Base-by-base conservation (phyloP, 1,140 invertebrate genomes). In the Whitmania pigra region DNA sequence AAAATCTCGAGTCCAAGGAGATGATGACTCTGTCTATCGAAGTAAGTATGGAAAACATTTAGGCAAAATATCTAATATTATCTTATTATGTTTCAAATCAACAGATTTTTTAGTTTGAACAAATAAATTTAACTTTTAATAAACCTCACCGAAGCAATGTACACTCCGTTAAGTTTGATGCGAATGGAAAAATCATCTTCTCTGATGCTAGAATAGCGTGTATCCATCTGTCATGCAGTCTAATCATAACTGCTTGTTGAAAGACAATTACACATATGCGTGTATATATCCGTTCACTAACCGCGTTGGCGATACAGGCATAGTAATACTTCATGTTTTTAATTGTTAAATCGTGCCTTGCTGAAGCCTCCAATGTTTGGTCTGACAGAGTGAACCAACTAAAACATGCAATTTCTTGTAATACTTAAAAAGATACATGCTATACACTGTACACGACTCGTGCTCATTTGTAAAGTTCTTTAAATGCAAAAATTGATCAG, bases 61-160 rank as follows among this genome's bases (percentile, higher is more conserved):
- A 11, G 43, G 13, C 9, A 49, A 13, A 36, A 49, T 17, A 49
- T 49, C 43, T 7, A 49, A 49, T 49, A 17, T 49, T 15, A 49
- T 49, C 15, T 49, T 49, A 49, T 15, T 36, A 17, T 17, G 43
- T 49, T 49, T 49, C 43, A 49, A 49, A 49, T 49, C 43, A 17
- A 15, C 2, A 11, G 43, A 49, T 1, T 49, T 49, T 49, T 49
- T 17, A 49, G 13, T 49, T 49, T 49, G 2, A 36, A 36, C 31
- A 49, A 49, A 49, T 49, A 17, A 49, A 49, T 49, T 49, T 4
- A 49, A 49, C 15, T 49, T 49, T 49, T 5, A 49, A 5, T 5
- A 49, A 49, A 49, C 15, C 69, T 49, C 18, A 70, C 69, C 69
- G 49, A 53, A 7, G 69, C 69, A n/a, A 70, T 70, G n/a, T 53